A percentile compares a stretch with the other conserved stretches of the same genome.
These are phyloP conservation scores for Mesoligia furuncula DNA, from an alignment of 2,888 invertebrate genomes.

Conservation along the genomic window DNA sequence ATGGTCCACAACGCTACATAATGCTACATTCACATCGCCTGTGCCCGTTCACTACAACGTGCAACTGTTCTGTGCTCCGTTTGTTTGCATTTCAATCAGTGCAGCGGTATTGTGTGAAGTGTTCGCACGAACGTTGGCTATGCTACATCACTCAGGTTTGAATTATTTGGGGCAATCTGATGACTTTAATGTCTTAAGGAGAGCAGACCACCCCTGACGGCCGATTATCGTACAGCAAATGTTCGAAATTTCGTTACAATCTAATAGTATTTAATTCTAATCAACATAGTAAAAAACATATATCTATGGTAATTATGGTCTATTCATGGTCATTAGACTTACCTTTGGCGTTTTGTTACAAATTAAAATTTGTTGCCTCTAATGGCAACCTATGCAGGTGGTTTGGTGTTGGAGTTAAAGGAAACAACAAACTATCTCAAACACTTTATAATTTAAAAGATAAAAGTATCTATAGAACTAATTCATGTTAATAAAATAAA, in stretches of 20 bases:
- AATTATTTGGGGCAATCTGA: not conserved
- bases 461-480: too few species aligned
- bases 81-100: constrained; percentile 37
- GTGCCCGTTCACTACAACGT: constrained; percentile 26
- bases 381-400: too few species aligned
- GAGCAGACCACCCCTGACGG: not conserved
- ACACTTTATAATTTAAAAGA: too few species aligned
- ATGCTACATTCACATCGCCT: constrained; percentile 1
- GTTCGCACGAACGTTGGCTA: constrained; percentile 32
- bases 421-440: too few species aligned
- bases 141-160: not conserved
- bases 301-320: not conserved
- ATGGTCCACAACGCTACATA: constrained; percentile 2
- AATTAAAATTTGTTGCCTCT: too few species aligned
- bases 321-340: too few species aligned
- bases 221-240: not conserved
- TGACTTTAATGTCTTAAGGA: not conserved
- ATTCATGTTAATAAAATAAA: too few species aligned
- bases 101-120: constrained; percentile 17
- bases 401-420: too few species aligned
- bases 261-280: not conserved
- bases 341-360: too few species aligned
- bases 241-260: not conserved
- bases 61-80: constrained; percentile 43
- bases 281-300: too few species aligned